These are phyloP conservation scores for Desoria tigrina DNA, from an alignment of 2,888 invertebrate genomes.

Conservation along the genomic window DNA sequence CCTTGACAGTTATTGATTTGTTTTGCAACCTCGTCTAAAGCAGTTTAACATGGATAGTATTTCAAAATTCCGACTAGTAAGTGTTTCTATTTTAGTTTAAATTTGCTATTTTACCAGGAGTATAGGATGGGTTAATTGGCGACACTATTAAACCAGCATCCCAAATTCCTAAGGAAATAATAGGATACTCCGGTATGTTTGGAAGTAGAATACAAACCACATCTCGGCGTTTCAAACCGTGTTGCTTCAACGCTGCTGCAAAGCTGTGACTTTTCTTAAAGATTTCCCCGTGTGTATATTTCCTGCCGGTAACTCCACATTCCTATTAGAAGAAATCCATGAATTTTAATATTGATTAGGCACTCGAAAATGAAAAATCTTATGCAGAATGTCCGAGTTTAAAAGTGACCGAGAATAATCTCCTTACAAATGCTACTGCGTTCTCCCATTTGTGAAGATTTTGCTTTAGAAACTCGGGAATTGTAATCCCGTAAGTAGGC, in stretches of 20 bases:
- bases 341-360: background rate
- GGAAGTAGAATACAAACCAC: constrained; percentile 53
- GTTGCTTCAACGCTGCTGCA: constrained; percentile 42
- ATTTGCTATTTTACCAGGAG: constrained; percentile 31
- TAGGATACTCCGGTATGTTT: constrained; percentile 53
- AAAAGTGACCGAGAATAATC: too few relatives aligned
- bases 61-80: constrained; percentile 20
- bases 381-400: background rate
- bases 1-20: constrained; percentile 53
- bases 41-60: background rate
- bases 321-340: constrained; percentile 37
- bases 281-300: constrained; percentile 42
- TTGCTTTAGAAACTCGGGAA: constrained; percentile 9
- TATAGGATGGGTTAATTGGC: constrained; percentile 53
- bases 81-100: constrained; percentile 47
- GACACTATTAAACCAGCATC: constrained; percentile 52
- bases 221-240: constrained; percentile 43
- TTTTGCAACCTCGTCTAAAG: constrained; percentile 51
- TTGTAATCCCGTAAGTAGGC: background rate
- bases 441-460: constrained; percentile 45
- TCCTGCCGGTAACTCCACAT: constrained; percentile 44
- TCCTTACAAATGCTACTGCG: constrained; percentile 34
- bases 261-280: constrained; percentile 49
- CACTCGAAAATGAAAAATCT: constrained; percentile 2
- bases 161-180: constrained; percentile 33